phyloP scores from a whole-genome alignment of 92 coral and sea anemone species.

The Micromussa lordhowensis region DNA sequence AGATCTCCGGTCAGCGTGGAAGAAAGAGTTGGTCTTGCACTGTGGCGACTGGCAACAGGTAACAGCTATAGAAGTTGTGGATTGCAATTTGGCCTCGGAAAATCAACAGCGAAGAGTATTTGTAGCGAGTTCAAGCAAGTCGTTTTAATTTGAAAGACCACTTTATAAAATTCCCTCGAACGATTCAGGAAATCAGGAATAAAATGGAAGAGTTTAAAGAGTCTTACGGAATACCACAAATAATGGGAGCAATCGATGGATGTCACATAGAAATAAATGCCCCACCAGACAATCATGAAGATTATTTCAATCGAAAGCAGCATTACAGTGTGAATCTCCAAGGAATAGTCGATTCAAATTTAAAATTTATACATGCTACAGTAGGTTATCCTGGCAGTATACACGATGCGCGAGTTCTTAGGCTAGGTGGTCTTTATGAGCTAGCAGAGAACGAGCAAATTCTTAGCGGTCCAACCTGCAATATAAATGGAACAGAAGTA shows the following conservation, averaged over 20 bases:
- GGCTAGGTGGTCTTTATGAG: slow-evolving; percentile 29
- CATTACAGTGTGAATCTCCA: slow-evolving; percentile 57
- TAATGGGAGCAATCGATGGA: slow-evolving; percentile 60
- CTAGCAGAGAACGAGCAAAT: slow-evolving; percentile 43
- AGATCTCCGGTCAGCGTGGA: slow-evolving; percentile 50
- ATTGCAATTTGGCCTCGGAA: slow-evolving; percentile 47
- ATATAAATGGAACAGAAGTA: slow-evolving; percentile 7
- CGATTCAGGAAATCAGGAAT: slow-evolving; percentile 36
- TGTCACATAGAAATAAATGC: slow-evolving; percentile 38
- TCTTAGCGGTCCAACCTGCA: slow-evolving; percentile 1
- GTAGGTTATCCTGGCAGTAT: slow-evolving; percentile 47
- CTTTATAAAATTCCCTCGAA: not conserved
- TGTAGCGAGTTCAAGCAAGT: slow-evolving; percentile 41
- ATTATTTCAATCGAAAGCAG: slow-evolving; percentile 52
- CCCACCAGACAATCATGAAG: slow-evolving; percentile 37
- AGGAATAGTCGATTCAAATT: slow-evolving; percentile 40
- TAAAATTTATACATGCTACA: slow-evolving; percentile 45
- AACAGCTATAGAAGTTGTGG: slow-evolving; percentile 21
- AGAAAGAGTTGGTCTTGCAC: not conserved
- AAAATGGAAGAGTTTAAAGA: slow-evolving; percentile 52
- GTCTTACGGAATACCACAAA: not conserved
- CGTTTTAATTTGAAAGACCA: no score
- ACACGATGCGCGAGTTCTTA: slow-evolving; percentile 22
- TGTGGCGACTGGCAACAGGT: slow-evolving; percentile 64
- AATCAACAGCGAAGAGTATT: slow-evolving; percentile 29